Evolutionary conservation across 2,797 vertebrate genomes (phyloP).

Genomic region (Lepidocolaptes lacrymiger): DNA sequence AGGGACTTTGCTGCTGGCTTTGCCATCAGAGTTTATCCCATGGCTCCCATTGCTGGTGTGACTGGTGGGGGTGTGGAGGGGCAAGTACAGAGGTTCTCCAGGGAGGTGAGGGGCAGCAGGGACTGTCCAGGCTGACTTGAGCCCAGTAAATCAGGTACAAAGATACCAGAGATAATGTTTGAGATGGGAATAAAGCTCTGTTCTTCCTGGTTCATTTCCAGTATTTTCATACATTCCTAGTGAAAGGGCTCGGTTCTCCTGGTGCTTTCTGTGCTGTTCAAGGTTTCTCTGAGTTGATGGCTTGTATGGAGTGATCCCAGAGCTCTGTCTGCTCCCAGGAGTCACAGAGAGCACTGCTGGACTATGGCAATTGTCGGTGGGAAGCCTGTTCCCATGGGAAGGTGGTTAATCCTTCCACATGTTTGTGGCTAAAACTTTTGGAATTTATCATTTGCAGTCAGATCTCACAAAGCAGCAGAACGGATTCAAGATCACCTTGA

Average conservation of each 20-base stretch:
- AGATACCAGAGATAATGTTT: not conserved
- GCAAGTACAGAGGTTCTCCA: not conserved
- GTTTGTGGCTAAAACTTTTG: not conserved
- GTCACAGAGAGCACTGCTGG: not conserved
- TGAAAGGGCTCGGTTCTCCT: not conserved
- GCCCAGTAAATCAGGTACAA: not conserved
- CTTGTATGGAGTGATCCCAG: not conserved
- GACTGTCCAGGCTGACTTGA: not conserved
- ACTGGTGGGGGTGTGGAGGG: not conserved
- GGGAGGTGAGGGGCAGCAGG: not conserved
- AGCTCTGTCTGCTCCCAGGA: not conserved
- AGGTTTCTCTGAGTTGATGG: not conserved
- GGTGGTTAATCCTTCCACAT: fast-evolving
- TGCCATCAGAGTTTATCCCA: not conserved
- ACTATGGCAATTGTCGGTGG: not conserved
- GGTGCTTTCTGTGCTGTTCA: not conserved
- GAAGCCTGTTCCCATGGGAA: not conserved
- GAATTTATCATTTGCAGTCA: slow-evolving; percentile 78
- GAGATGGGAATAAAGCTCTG: not conserved
- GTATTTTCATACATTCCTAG: not conserved
- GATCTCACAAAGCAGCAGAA: slow-evolving; percentile 94
- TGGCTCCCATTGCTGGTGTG: not conserved
- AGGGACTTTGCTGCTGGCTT: not conserved
- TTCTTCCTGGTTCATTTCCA: not conserved
- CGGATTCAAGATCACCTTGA: slow-evolving; percentile 96